Conservation (phyloP, 2,113 vertebrate genomes). For the Myrmophylax atrothorax region DNA sequence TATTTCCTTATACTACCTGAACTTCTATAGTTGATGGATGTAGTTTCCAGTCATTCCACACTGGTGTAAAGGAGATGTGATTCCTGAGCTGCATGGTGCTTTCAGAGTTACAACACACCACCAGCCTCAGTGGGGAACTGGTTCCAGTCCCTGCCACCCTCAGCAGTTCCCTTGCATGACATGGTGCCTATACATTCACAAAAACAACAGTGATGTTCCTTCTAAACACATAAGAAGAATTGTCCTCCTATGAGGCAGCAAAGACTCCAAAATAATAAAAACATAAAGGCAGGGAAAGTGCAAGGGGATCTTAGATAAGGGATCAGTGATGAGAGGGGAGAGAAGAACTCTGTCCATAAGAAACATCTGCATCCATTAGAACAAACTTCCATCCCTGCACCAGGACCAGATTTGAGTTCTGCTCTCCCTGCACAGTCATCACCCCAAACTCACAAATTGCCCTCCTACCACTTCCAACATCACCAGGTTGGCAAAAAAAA, state of each 20-base stretch:
- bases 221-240: not conserved
- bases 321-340: not conserved
- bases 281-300: not conserved
- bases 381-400: not conserved
- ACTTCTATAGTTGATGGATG: not conserved
- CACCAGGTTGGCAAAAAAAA: not conserved
- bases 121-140: not conserved
- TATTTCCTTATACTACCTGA: not conserved
- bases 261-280: not conserved
- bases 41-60: not conserved
- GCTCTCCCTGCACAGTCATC: not conserved
- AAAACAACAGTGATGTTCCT: not conserved
- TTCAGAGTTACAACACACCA: accelerated
- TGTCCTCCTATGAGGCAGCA: not conserved
- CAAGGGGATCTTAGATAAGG: not conserved
- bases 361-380: not conserved
- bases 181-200: not conserved
- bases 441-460: not conserved
- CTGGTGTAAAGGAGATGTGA: not conserved
- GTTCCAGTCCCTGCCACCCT: not conserved
- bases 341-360: not conserved
- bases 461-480: not conserved
- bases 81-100: not conserved
- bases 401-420: not conserved
- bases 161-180: not conserved